phyloP scores from a whole-genome alignment of 2,113 vertebrate species.

The Lontra canadensis region DNA sequence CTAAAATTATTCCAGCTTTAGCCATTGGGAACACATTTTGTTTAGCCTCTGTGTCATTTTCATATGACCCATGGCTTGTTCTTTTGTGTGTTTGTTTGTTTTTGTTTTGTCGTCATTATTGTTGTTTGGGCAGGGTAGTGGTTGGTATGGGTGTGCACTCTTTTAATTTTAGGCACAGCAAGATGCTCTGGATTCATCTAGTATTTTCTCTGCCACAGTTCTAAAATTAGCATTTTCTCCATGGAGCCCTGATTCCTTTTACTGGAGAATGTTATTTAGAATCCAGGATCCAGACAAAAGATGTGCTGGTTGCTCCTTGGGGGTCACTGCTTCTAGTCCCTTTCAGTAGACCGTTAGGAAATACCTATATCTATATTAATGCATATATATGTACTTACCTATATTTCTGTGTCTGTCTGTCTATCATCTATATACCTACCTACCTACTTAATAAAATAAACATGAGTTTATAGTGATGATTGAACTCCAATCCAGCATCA shows the following conservation, averaged over 20 bases:
- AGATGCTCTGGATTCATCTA: neutral
- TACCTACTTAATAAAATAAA: neutral
- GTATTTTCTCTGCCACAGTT: neutral
- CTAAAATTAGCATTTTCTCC: neutral
- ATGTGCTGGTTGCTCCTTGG: neutral
- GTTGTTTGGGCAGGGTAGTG: neutral
- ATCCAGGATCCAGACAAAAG: neutral
- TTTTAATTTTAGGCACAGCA: neutral
- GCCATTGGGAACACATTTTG: neutral
- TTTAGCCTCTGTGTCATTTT: neutral
- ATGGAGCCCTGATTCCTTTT: neutral
- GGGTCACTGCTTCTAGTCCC: neutral
- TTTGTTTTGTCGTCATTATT: neutral
- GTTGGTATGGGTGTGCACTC: too few relatives aligned
- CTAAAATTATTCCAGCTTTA: neutral
- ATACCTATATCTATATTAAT: neutral
- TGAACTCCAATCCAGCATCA: neutral
- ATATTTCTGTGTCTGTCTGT: neutral
- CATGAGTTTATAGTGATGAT: neutral
- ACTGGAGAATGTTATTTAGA: neutral
- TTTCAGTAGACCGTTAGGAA: neutral
- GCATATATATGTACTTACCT: neutral
- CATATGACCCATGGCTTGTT: neutral
- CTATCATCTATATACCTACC: neutral
- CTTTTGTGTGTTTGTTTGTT: neutral